Evolutionary conservation across 1,140 invertebrate genomes (phyloP).

Genomic region (Drosophila guanche): DNA sequence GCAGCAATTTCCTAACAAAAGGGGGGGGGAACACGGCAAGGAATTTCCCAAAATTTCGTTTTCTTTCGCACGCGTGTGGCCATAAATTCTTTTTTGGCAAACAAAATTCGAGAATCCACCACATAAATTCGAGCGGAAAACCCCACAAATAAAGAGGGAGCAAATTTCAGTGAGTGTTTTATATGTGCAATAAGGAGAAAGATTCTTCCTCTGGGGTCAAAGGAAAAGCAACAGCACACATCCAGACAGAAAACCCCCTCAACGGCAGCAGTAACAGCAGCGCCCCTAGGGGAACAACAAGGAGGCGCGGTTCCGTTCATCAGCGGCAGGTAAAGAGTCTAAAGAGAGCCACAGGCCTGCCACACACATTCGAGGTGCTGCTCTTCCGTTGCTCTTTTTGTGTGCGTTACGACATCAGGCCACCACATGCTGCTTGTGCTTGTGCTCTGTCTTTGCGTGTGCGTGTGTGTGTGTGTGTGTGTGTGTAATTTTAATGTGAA

Average conservation of each 20-base stretch:
- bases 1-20: conserved; percentile 14
- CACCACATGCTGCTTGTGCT: conserved; percentile 44
- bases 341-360: conserved; percentile 16
- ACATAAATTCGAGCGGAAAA: conserved; percentile 35
- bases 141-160: conserved; percentile 31
- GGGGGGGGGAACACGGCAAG: conserved; percentile 20
- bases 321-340: conserved; percentile 50
- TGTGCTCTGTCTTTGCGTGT: conserved; percentile 3
- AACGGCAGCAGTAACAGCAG: not conserved
- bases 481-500: conserved; percentile 60
- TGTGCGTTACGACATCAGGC: conserved; percentile 69
- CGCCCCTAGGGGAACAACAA: conserved; percentile 35
- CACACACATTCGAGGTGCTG: not conserved
- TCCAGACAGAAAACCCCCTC: not conserved
- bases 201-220: conserved; percentile 11
- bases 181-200: conserved; percentile 4
- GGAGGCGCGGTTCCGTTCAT: conserved; percentile 66
- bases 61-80: conserved; percentile 69
- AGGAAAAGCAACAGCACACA: conserved; percentile 30
- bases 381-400: conserved; percentile 25
- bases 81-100: conserved; percentile 67
- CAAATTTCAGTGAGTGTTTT: conserved; percentile 13
- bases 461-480: conserved; percentile 15
- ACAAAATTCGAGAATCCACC: conserved; percentile 17
- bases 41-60: conserved; percentile 56